phyloP scores from a whole-genome alignment of 1,140 invertebrate genomes.

The Lasaia peninsularis region DNA sequence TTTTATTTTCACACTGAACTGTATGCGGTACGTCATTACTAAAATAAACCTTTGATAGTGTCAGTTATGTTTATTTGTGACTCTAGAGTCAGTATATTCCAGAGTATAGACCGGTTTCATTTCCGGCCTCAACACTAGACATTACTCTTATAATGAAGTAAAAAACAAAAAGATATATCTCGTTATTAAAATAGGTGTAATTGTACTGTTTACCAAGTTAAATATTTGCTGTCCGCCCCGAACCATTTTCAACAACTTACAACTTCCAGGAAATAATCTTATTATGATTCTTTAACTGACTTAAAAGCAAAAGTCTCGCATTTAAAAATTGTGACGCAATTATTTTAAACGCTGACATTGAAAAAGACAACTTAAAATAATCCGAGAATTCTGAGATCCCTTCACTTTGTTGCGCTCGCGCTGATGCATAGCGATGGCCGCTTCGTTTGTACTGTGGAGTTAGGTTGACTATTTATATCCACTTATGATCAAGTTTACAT shows the following conservation, averaged over 20 bases:
- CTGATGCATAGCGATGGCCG: conserved; percentile 73
- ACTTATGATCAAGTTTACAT: conserved; percentile 24
- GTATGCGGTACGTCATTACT: too few species aligned
- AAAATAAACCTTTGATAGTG: too few species aligned
- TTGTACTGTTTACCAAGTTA: neutral
- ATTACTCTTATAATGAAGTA: neutral
- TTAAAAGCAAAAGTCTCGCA: conserved; percentile 70
- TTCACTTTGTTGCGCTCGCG: conserved; percentile 65
- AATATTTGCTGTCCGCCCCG: neutral
- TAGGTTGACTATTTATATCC: conserved; percentile 43
- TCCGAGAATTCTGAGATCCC: conserved; percentile 70
- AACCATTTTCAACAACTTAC: conserved; percentile 15
- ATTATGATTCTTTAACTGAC: conserved; percentile 62
- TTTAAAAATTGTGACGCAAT: conserved; percentile 77
- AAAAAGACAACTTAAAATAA: conserved; percentile 76
- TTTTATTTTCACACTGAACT: too few species aligned
- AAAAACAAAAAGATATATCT: neutral
- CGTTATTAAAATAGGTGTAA: neutral
- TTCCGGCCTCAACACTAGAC: too few species aligned
- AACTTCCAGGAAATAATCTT: conserved; percentile 69
- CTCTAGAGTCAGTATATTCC: too few species aligned
- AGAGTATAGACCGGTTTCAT: too few species aligned
- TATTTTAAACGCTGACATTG: conserved; percentile 77
- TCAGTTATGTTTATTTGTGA: too few species aligned
- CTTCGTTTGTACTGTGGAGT: conserved; percentile 65